Conservation (phyloP, 1,140 invertebrate genomes). For the Eulimnadia texana region DNA sequence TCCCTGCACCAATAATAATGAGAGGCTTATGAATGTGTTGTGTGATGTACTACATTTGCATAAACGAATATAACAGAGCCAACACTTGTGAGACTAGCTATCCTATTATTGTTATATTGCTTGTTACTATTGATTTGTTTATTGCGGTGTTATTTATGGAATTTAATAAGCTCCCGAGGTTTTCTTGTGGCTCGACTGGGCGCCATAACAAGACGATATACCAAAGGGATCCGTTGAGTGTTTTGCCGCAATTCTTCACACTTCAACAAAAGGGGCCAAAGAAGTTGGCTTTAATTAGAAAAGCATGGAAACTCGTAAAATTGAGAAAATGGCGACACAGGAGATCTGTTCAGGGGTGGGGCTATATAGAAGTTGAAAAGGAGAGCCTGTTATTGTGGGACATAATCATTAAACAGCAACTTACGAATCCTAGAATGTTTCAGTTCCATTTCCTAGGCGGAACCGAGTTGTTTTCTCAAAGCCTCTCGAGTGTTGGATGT, state of each 20-base stretch:
- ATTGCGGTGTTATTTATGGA: too few species aligned
- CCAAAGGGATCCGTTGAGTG: not conserved
- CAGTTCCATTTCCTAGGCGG: too few species aligned
- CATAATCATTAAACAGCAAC: not conserved
- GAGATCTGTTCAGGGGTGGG: not conserved
- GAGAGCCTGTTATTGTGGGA: not conserved
- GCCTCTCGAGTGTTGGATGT: too few species aligned
- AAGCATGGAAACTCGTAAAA: not conserved
- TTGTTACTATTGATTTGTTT: too few species aligned
- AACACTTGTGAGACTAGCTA: too few species aligned
- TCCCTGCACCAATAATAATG: not conserved
- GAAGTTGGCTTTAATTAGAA: not conserved
- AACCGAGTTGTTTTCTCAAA: too few species aligned
- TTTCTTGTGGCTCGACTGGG: too few species aligned
- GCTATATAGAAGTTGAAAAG: not conserved
- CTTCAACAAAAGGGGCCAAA: not conserved
- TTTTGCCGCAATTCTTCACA: not conserved
- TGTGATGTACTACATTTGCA: too few species aligned
- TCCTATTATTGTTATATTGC: too few species aligned
- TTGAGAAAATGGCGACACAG: not conserved
- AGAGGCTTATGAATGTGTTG: not conserved
- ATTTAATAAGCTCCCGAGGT: too few species aligned
- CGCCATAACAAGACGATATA: not conserved
- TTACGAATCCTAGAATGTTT: too few species aligned
- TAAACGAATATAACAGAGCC: too few species aligned